phyloP scores from a whole-genome alignment of 2,113 vertebrate genomes.

The Nothobranchius kuhntae region DNA sequence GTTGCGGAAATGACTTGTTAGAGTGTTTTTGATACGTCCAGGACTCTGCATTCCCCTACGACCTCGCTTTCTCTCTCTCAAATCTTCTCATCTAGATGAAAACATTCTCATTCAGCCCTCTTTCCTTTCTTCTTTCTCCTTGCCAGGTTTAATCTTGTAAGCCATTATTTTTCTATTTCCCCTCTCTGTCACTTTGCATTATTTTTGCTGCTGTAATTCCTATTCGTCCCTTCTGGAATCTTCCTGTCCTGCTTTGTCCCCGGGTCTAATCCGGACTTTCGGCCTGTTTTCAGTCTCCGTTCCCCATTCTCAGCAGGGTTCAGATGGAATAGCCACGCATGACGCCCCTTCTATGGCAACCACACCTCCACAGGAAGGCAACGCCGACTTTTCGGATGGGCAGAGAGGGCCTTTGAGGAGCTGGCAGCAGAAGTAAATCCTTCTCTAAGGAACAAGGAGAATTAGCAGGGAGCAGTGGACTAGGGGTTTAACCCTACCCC shows the following conservation, averaged over 20 bases:
- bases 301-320: constrained; percentile 84
- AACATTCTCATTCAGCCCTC: constrained; percentile 84
- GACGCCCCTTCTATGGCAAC: constrained; percentile 94
- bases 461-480: constrained; percentile 91
- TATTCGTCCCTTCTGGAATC: constrained; percentile 91
- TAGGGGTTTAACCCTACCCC: constrained; percentile 91
- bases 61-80: constrained; percentile 54
- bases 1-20: constrained; percentile 81
- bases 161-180: constrained; percentile 94
- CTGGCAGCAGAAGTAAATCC: constrained; percentile 93
- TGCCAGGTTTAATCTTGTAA: constrained; percentile 82
- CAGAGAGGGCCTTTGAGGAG: constrained; percentile 89
- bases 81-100: constrained; percentile 84
- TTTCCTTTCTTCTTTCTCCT: constrained; percentile 78
- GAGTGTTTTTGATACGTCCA: constrained; percentile 68
- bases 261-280: constrained; percentile 88
- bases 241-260: constrained; percentile 91
- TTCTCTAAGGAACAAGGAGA: constrained; percentile 94
- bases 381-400: constrained; percentile 87
- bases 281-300: constrained; percentile 83
- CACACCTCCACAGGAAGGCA: constrained; percentile 91
- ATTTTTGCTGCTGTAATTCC: constrained; percentile 95
- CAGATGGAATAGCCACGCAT: constrained; percentile 88
- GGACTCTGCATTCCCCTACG: constrained; percentile 67
- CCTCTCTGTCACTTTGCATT: constrained; percentile 92